These are phyloP conservation scores for Apocheima hispidaria DNA, from an alignment of 2,888 invertebrate genomes.

Conservation along the genomic window DNA sequence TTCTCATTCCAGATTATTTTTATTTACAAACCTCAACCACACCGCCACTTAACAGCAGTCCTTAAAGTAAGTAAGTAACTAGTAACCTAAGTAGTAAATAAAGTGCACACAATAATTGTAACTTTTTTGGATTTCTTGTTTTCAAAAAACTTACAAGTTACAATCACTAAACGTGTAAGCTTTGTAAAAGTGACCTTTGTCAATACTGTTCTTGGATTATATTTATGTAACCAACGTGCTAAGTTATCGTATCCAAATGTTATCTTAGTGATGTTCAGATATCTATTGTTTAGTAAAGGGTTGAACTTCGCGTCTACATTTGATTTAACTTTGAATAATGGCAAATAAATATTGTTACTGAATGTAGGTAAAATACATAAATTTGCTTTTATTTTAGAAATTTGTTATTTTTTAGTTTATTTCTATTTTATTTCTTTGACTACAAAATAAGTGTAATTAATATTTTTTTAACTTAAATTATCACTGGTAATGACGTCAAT, in stretches of 20 bases:
- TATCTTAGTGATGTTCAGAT: slow-evolving; percentile 35
- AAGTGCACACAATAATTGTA: background rate
- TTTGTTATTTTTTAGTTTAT: background rate
- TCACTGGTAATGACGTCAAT: too few relatives aligned
- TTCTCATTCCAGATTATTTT: too few relatives aligned
- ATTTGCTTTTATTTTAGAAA: background rate
- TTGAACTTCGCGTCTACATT: slow-evolving; percentile 14
- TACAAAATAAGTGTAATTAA: too few relatives aligned
- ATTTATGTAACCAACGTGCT: slow-evolving; percentile 40
- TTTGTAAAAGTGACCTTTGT: slow-evolving; percentile 6
- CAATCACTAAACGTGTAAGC: slow-evolving; percentile 13
- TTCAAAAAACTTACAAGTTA: background rate
- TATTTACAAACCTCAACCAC: too few relatives aligned
- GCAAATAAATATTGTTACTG: slow-evolving; percentile 1
- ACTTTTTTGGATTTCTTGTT: background rate
- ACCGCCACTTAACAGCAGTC: too few relatives aligned
- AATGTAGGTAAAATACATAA: background rate
- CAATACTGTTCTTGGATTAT: slow-evolving; percentile 27
- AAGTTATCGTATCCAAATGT: slow-evolving; percentile 47
- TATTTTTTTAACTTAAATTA: too few relatives aligned
- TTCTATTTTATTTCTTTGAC: too few relatives aligned
- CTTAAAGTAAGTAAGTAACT: too few relatives aligned
- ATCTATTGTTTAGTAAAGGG: slow-evolving; percentile 18
- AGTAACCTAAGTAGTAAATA: too few relatives aligned
- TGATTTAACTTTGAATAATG: slow-evolving; percentile 11